Evolutionary conservation across 2,888 invertebrate genomes (phyloP), one percentile per base, ranked within the genome.

Genomic region (Ornithoptera alexandrae): DNA sequence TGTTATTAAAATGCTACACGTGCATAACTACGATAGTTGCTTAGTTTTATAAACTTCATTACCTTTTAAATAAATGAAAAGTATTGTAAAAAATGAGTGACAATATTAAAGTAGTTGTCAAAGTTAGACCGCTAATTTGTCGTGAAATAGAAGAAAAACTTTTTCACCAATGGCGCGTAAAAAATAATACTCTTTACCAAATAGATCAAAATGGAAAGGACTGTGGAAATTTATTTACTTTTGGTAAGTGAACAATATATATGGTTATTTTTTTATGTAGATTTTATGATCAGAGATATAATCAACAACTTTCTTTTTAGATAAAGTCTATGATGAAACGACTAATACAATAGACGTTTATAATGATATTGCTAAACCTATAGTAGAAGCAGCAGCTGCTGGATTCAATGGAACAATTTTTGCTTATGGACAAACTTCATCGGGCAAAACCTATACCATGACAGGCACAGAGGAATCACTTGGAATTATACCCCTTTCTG

Each of bases 351-450:
- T 85, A 65, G 91, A 94, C 65, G 93, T 97, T 0, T 97, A 96
- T 81, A 84, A 95, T 73, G 93, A 92, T 69, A 90, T 96, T 74
- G 96, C 95, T 0, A 94, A 94, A 76, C 95, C 96, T 0, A 95
- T 97, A 72, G 95, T 97, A 2, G 93, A 95, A 72, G 94, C 95
- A 0, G 94, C 95, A 0, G 91, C 96, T 18, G 93, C 94, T 73
- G 97, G 97, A 2, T 95, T 96, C 77, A 97, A 97, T 84, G 97
- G 97, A 1, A 98, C 98, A 0, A 95, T 98, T 74, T 97, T 98
- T 89, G 97, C 97, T 0, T 98, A 98, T 83, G 98, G 98, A 10
- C 98, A 98, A 85, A 98, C 97, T 6, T 96, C 97, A 0, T 97
- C 97, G 0, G 98, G 97, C 67, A 97, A 97, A 86, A 97, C 97